phyloP scores from a whole-genome alignment of 2,113 vertebrate species.

The Thinocorus orbignyianus region DNA sequence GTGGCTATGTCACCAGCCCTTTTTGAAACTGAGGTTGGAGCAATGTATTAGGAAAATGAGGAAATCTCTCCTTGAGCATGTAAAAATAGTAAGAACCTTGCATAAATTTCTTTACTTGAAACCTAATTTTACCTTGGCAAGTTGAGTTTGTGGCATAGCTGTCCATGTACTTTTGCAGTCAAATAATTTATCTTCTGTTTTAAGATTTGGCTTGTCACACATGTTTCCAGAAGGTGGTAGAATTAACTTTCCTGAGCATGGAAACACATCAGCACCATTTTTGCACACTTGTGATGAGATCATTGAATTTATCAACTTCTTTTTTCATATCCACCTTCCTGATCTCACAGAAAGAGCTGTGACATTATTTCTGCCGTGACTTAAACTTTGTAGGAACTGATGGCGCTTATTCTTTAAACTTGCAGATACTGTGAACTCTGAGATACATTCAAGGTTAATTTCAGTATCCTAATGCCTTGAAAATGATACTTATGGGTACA shows the following conservation, averaged over 20 bases:
- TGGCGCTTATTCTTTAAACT: neutral
- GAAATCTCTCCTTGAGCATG: neutral
- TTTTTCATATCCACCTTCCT: neutral
- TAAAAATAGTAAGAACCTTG: neutral
- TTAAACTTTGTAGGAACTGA: neutral
- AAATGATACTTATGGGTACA: slow-evolving; percentile 23
- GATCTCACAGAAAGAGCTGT: neutral
- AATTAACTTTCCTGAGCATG: neutral
- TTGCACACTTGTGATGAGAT: neutral
- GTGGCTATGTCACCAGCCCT: neutral
- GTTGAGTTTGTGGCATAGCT: neutral
- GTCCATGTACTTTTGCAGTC: neutral
- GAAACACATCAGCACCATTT: neutral
- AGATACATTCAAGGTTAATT: slow-evolving; percentile 16
- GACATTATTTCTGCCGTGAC: neutral
- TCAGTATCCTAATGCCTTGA: neutral
- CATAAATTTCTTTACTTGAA: neutral
- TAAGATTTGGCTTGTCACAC: neutral
- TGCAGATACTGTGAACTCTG: neutral
- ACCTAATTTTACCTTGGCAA: neutral
- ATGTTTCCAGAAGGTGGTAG: neutral
- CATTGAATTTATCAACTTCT: neutral
- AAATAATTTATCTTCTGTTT: neutral
- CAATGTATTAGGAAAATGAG: neutral
- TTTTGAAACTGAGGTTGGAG: neutral